These are phyloP conservation scores for Seira ritae DNA, from an alignment of 2,888 invertebrate species.

Conservation along the genomic window DNA sequence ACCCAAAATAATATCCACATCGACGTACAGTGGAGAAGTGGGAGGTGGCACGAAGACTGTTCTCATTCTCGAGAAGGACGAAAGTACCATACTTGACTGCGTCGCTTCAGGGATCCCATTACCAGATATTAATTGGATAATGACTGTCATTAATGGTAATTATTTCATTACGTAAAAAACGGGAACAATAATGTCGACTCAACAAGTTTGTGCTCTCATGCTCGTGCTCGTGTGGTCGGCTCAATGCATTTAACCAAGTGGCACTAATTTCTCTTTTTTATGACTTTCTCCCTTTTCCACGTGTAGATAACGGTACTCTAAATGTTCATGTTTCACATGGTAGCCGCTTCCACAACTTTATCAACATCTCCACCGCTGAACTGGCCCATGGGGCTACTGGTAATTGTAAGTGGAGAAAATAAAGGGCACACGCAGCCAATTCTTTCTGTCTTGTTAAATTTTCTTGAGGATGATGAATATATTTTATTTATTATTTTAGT, in stretches of 20 bases:
- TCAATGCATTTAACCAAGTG: no score
- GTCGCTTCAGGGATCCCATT: constrained; percentile 66
- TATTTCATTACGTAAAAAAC: no score
- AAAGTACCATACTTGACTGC: constrained; percentile 66
- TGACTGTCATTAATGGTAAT: constrained; percentile 44
- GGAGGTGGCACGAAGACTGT: constrained; percentile 55
- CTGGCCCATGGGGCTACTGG: constrained; percentile 31
- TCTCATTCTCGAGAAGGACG: constrained; percentile 64
- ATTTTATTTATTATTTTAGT: no score
- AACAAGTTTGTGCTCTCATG: no score
- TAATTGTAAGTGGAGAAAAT: constrained; percentile 62
- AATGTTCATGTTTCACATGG: constrained; percentile 61
- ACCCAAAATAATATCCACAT: constrained; percentile 61
- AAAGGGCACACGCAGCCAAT: no score
- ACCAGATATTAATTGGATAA: constrained; percentile 67
- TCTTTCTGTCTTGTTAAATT: no score
- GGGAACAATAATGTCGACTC: no score
- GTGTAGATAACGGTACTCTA: constrained; percentile 44
- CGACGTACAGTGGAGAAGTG: constrained; percentile 9
- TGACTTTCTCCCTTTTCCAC: no score
- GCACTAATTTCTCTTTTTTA: no score
- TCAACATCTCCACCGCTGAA: constrained; percentile 57
- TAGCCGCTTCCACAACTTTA: constrained; percentile 60
- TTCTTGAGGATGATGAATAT: no score
- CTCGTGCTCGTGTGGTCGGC: no score